Conservation (phyloP, 2,888 invertebrate genomes). For the Polydrusus pterygomalis region DNA sequence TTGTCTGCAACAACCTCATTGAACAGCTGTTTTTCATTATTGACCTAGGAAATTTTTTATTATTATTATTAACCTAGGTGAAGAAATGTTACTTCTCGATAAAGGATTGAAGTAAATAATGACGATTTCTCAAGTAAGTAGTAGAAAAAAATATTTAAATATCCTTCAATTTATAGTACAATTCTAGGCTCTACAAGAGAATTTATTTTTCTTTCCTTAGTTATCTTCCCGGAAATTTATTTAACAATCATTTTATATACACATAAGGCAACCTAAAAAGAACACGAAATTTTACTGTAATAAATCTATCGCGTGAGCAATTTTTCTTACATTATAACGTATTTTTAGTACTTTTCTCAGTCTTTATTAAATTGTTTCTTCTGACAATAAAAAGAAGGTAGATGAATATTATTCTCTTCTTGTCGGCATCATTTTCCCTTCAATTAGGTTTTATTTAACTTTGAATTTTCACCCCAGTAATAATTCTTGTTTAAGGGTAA, state of each 20-base stretch:
- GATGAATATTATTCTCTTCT: slow-evolving; percentile 27
- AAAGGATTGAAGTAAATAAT: too few relatives aligned
- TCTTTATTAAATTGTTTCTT: slow-evolving; percentile 37
- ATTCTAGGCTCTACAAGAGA: slow-evolving; percentile 18
- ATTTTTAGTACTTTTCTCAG: slow-evolving; percentile 22
- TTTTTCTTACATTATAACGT: slow-evolving; percentile 43
- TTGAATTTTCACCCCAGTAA: slow-evolving; percentile 7
- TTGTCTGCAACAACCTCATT: too few relatives aligned
- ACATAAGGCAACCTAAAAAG: slow-evolving; percentile 42
- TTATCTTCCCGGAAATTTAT: slow-evolving; percentile 40
- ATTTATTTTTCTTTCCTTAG: slow-evolving; percentile 24
- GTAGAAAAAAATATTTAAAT: slow-evolving; percentile 28
- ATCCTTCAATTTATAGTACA: slow-evolving; percentile 23
- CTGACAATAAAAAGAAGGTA: slow-evolving; percentile 28
- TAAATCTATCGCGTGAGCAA: slow-evolving; percentile 45
- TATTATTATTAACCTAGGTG: too few relatives aligned
- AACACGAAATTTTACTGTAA: slow-evolving; percentile 41
- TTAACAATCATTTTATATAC: slow-evolving; percentile 44
- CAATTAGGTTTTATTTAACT: slow-evolving; percentile 23
- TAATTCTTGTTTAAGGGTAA: slow-evolving; percentile 13
- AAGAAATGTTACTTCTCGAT: too few relatives aligned
- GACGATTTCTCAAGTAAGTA: too few relatives aligned
- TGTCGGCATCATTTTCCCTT: slow-evolving; percentile 23
- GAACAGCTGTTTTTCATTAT: too few relatives aligned
- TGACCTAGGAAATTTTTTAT: too few relatives aligned